phyloP scores from a whole-genome alignment of 2,888 invertebrate genomes.

The Eupelmus urozonus region DNA sequence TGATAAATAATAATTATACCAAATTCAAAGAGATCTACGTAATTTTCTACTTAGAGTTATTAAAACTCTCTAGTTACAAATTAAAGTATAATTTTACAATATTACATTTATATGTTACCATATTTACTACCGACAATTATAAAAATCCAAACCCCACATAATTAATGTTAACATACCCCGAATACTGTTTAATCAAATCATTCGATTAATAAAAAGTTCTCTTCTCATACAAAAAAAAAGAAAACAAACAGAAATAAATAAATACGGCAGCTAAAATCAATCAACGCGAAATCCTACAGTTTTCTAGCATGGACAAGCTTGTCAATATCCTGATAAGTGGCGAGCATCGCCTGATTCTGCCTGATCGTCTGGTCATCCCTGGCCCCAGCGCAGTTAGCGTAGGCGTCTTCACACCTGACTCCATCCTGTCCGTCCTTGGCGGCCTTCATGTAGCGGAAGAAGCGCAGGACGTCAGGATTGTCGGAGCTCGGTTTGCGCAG shows the following conservation, averaged over 20 bases:
- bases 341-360: conserved; percentile 88
- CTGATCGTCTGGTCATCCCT: conserved; percentile 80
- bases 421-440: conserved; percentile 93
- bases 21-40: no score
- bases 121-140: no score
- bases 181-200: no score
- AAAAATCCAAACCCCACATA: no score
- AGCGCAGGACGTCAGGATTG: conserved; percentile 91
- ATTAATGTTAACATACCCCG: no score
- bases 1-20: no score
- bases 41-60: no score
- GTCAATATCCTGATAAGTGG: conserved; percentile 91
- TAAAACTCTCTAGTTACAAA: no score
- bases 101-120: no score
- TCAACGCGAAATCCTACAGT: conserved; percentile 34
- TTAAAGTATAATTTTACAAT: no score
- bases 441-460: conserved; percentile 94
- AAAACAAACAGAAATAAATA: background rate
- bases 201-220: conserved; percentile 4
- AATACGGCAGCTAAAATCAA: background rate
- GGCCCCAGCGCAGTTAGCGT: conserved; percentile 82
- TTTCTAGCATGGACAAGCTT: conserved; percentile 91
- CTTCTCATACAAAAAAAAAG: background rate
- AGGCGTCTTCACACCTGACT: conserved; percentile 84
- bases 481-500: conserved; percentile 90